These are phyloP conservation scores for Eupeodes corollae DNA, from an alignment of 1,140 invertebrate species.

Conservation along the genomic window DNA sequence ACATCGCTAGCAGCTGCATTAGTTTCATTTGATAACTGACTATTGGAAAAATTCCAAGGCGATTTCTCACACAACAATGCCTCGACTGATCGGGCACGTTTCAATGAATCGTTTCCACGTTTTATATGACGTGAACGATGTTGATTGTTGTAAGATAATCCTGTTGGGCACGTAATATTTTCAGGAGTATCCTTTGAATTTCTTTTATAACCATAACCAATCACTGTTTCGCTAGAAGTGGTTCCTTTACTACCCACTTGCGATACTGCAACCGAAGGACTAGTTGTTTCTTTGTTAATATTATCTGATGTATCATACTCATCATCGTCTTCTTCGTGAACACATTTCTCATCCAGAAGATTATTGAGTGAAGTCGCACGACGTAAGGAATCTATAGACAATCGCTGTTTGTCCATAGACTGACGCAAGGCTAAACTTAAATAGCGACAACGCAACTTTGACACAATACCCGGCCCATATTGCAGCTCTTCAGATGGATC, in stretches of 20 bases:
- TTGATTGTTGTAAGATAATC: not conserved
- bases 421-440: conserved; percentile 67
- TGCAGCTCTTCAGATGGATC: conserved; percentile 57
- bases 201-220: no score
- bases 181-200: no score
- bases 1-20: conserved; percentile 4
- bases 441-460: conserved; percentile 71
- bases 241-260: not conserved
- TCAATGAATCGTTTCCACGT: conserved; percentile 43
- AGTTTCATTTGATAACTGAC: not conserved
- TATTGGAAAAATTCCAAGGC: conserved; percentile 21
- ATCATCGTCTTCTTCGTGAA: conserved; percentile 32
- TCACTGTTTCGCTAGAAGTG: not conserved
- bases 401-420: conserved; percentile 45
- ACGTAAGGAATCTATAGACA: conserved; percentile 51
- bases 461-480: conserved; percentile 86
- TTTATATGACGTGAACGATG: conserved; percentile 30
- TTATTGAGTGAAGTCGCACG: conserved; percentile 77
- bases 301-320: not conserved
- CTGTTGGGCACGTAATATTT: no score
- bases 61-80: conserved; percentile 52
- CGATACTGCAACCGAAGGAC: not conserved
- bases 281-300: not conserved
- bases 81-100: conserved; percentile 75
- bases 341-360: conserved; percentile 55